Percentiles rank a stretch among this genome's conserved stretches.
Conservation (phyloP, 1,140 invertebrate genomes). For the Microplitis mediator region DNA sequence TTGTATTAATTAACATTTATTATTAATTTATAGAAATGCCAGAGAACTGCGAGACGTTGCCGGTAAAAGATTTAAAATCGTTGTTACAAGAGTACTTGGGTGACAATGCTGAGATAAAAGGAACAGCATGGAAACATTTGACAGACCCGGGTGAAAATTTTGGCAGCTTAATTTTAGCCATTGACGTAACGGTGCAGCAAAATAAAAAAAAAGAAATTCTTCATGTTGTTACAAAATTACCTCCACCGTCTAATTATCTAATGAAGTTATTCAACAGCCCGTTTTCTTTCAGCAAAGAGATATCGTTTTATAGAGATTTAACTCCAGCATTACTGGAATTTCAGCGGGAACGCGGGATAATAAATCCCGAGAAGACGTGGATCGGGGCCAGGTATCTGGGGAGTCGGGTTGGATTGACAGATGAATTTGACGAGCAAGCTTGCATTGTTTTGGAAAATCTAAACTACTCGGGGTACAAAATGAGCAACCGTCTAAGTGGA, state of each 20-base stretch:
- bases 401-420: slow-evolving; percentile 61
- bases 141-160: slow-evolving; percentile 69
- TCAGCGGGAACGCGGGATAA: slow-evolving; percentile 58
- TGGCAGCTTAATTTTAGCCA: slow-evolving; percentile 64
- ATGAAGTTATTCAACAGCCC: slow-evolving; percentile 66
- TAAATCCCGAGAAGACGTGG: slow-evolving; percentile 53
- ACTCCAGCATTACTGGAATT: slow-evolving; percentile 61
- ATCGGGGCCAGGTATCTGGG: slow-evolving; percentile 63
- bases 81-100: slow-evolving; percentile 43
- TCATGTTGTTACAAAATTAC: slow-evolving; percentile 66
- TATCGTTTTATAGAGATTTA: slow-evolving; percentile 63
- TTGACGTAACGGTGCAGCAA: slow-evolving; percentile 47
- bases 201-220: slow-evolving; percentile 47
- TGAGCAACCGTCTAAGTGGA: slow-evolving; percentile 61
- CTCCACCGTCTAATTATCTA: slow-evolving; percentile 64
- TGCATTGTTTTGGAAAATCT: slow-evolving; percentile 67
- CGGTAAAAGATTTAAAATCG: slow-evolving; percentile 45
- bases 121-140: slow-evolving; percentile 52
- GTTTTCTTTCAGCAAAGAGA: slow-evolving; percentile 66
- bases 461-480: slow-evolving; percentile 60
- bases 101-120: slow-evolving; percentile 37
- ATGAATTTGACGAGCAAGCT: slow-evolving; percentile 64
- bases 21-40: slow-evolving; percentile 43
- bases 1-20: neutral
- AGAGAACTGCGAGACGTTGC: slow-evolving; percentile 34